These are phyloP conservation scores for Heliothis subflexa DNA, from an alignment of 1,140 invertebrate species.

Conservation along the genomic window DNA sequence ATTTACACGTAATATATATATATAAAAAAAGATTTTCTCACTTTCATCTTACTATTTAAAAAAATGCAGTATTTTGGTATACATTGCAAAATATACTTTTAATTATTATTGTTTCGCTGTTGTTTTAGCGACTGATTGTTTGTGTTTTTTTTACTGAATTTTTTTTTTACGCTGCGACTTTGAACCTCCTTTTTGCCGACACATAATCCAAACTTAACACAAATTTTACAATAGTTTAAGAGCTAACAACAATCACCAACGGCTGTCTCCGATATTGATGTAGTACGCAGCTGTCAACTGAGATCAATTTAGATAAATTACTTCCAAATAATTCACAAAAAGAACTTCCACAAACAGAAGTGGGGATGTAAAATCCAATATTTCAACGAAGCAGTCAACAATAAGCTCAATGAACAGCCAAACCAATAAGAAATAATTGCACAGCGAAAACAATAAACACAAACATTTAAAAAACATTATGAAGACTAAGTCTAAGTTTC, in stretches of 20 bases:
- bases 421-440: slow-evolving; percentile 75
- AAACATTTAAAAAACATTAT: slow-evolving; percentile 79
- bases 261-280: slow-evolving; percentile 75
- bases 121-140: slow-evolving; percentile 40
- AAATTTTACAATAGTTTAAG: slow-evolving; percentile 56
- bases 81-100: slow-evolving; percentile 80
- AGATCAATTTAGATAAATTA: slow-evolving; percentile 69
- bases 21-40: slow-evolving; percentile 77
- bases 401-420: slow-evolving; percentile 72
- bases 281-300: slow-evolving; percentile 81
- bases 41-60: slow-evolving; percentile 81
- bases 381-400: slow-evolving; percentile 74
- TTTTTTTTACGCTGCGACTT: slow-evolving; percentile 67
- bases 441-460: slow-evolving; percentile 84
- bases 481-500: slow-evolving; percentile 82
- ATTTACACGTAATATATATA: slow-evolving; percentile 53
- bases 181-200: slow-evolving; percentile 75
- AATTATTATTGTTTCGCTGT: slow-evolving; percentile 76
- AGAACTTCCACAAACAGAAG: slow-evolving; percentile 42
- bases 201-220: slow-evolving; percentile 80
- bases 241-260: slow-evolving; percentile 81
- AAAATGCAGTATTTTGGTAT: slow-evolving; percentile 86
- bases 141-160: slow-evolving; percentile 55
- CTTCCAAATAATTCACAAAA: slow-evolving; percentile 1
- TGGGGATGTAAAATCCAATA: slow-evolving; percentile 41